Percentiles rank a stretch among this genome's conserved stretches.
These are phyloP conservation scores for Zaprionus africanus DNA, from an alignment of 1,140 invertebrate genomes.

Conservation along the genomic window DNA sequence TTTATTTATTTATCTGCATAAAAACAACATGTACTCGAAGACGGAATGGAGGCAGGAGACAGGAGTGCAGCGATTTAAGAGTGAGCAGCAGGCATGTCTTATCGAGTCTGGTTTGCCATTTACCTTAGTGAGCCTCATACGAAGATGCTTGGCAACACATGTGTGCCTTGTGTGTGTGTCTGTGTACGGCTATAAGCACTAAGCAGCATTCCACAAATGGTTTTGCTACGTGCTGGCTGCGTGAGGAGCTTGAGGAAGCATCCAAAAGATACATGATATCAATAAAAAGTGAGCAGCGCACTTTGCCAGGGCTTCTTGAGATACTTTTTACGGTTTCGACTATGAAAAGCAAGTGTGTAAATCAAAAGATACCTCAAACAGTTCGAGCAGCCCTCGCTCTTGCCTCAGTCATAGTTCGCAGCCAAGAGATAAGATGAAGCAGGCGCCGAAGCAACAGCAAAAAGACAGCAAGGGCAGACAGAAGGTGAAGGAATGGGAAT, in stretches of 20 bases:
- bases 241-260: slow-evolving; percentile 52
- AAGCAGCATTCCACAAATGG: slow-evolving; percentile 66
- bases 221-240: slow-evolving; percentile 19
- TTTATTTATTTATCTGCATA: slow-evolving; percentile 32
- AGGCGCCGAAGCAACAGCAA: slow-evolving; percentile 33
- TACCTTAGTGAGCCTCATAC: slow-evolving; percentile 53
- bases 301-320: not conserved
- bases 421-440: slow-evolving; percentile 30
- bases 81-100: slow-evolving; percentile 69
- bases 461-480: slow-evolving; percentile 19
- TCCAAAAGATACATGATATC: slow-evolving; percentile 70
- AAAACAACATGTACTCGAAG: slow-evolving; percentile 26
- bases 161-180: not conserved
- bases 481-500: slow-evolving; percentile 3
- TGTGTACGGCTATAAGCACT: slow-evolving; percentile 17
- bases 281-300: slow-evolving; percentile 63
- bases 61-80: slow-evolving; percentile 27
- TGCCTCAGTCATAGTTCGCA: slow-evolving; percentile 11
- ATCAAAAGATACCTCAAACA: slow-evolving; percentile 3
- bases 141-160: slow-evolving; percentile 36
- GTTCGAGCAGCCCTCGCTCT: slow-evolving; percentile 20
- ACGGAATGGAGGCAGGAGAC: slow-evolving; percentile 10
- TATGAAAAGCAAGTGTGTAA: not conserved
- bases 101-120: slow-evolving; percentile 71
- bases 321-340: not conserved